Evolutionary conservation across 92 coral and sea anemone species (phyloP), one percentile per base, ranked within the genome.

Genomic region (Metridium senile): DNA sequence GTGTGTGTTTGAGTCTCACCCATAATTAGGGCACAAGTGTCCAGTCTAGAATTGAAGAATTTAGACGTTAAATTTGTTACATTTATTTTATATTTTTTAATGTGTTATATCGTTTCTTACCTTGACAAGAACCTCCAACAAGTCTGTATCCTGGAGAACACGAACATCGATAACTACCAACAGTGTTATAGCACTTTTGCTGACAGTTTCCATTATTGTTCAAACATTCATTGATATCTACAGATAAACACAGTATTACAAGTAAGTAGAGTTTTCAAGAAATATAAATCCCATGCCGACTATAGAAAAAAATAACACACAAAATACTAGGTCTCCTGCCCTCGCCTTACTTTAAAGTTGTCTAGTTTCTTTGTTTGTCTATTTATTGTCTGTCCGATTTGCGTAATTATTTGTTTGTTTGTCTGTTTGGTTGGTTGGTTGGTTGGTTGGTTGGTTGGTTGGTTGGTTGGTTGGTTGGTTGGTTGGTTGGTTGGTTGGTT

Each of bases 141-240:
- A 91, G 90, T 43, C 22, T 54, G 73, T 76, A 86, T n/a, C 97
- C 97, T 19, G 90, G 45, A 53, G 74, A 74, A 52, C 98, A 94
- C 27, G 89, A 71, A 45, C 98, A 94, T 58, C 89, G 77, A 85
- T 86, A 89, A 69, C 92, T 88, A 16, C 97, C 97, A 9, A 58
- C 80, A 22, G 73, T 75, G 69, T 94, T 89, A 62, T 81, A 73
- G 74, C 98, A 94, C 21, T 74, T 87, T 26, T 88, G 87, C 64
- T 94, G 93, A 63, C 98, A 94, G 80, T 89, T 87, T 3, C 80
- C 80, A 22, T 75, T 46, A 68, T 78, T 72, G 16, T 62, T 58
- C 8, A 43, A 29, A 59, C 98, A 94, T 67, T 94, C 97, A 49
- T 94, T 58, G 74, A 94, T 78, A 51, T 94, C 98, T 94, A 47